Base-by-base conservation (phyloP, 2,888 invertebrate genomes). In the Scelioninae gen. 2 region DNA sequence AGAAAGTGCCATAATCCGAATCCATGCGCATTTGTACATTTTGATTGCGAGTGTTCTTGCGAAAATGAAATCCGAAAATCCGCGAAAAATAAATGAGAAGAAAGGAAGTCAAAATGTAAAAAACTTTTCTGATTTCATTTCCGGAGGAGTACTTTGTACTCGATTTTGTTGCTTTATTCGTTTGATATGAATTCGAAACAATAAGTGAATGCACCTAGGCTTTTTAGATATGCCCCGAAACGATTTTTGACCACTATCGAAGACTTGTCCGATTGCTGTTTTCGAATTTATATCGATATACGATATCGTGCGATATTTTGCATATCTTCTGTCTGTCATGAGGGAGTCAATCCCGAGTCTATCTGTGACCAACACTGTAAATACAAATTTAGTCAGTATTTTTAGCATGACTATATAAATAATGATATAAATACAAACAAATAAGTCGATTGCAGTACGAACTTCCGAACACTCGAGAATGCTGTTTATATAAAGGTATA, bases 341-440 rank as follows among this genome's bases (percentile, higher is more conserved):
- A 74, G 70, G 71, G 73, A 76, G 65, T 76, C 37, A 70, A 55
- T 65, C 73, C 75, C 72, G 45, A 70, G 78, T 77, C 76, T 78
- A 81, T 80, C 81, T 79, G 82, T 81, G 82, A 82, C 82, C 82
- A 82, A 82, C 77, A 67, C 77, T 81, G 81, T 83, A 82, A 78
- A 83, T 82, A 83, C 65, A 75, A 79, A 80, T 76, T 76, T 80
- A 80, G 78, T 74, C 78, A 63, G 78, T 81, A 81, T 80, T 77
- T 78, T 78, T 81, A 80, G 79, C 77, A 65, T 79, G 76, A 78
- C 77, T 78, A 73, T 76, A 80, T 77, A 80, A 80, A 78, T 78
- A 80, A 78, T 77, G 78, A 78, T 78, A 81, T 78, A 78, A 77
- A 79, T 79, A 78, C 55, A 64, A 67, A 58, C 41, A 58, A 70